A percentile compares a stretch with the other conserved stretches of the same genome.
phyloP scores from a whole-genome alignment of 2,888 invertebrate species.

The Callosobruchus maculatus region DNA sequence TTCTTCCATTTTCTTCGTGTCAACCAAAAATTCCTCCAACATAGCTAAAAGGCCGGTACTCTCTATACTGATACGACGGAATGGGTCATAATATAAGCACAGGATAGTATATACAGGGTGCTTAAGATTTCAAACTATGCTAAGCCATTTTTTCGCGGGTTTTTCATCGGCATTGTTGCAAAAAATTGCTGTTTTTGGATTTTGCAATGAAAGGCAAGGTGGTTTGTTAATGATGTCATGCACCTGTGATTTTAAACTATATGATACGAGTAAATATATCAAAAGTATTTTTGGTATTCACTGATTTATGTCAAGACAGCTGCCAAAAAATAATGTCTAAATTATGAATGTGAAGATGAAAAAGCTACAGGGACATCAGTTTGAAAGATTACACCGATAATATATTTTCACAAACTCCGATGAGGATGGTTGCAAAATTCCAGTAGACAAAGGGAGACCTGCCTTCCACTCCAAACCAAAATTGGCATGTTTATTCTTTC shows the following conservation, averaged over 20 bases:
- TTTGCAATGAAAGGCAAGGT: neutral
- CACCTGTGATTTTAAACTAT: too few species aligned
- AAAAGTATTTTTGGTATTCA: too few species aligned
- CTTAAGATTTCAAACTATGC: neutral
- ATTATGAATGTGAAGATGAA: too few species aligned
- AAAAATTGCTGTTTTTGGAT: neutral
- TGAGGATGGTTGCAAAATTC: too few species aligned
- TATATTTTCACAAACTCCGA: too few species aligned
- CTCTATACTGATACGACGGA: neutral
- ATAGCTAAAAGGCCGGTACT: neutral
- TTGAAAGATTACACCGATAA: too few species aligned
- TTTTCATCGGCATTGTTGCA: neutral
- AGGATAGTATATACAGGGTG: neutral
- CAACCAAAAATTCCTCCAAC: neutral
- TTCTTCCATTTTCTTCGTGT: neutral
- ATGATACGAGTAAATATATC: too few species aligned
- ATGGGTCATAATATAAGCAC: neutral
- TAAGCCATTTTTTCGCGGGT: neutral
- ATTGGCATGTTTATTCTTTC: neutral
- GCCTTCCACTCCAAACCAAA: neutral
- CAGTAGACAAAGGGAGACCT: too few species aligned
- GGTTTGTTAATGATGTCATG: neutral
- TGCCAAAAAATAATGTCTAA: too few species aligned
- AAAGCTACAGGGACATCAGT: too few species aligned
- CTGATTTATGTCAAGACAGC: too few species aligned